These are phyloP conservation scores for Holocentrus rufus DNA, from an alignment of 2,797 vertebrate genomes.

Conservation along the genomic window DNA sequence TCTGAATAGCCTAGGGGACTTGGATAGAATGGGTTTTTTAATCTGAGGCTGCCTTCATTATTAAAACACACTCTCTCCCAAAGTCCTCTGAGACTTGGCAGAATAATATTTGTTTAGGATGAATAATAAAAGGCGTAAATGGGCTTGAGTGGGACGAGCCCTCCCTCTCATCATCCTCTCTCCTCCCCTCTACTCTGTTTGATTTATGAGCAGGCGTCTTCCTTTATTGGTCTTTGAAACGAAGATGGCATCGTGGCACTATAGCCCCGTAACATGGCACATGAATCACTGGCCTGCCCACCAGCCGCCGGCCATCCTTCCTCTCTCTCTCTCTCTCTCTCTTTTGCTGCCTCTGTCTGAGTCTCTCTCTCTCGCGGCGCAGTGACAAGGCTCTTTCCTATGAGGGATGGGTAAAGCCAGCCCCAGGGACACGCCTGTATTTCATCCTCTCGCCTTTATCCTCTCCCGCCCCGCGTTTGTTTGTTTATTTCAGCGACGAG, in stretches of 20 bases:
- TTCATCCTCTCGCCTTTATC: constrained; percentile 49
- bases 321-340: constrained; percentile 28
- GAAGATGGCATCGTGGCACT: constrained; percentile 75
- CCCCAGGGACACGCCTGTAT: constrained; percentile 64
- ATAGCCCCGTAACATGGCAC: constrained; percentile 71
- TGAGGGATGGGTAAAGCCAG: constrained; percentile 67
- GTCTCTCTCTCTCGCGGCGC: constrained; percentile 38
- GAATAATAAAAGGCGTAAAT: constrained; percentile 78
- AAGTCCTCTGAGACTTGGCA: constrained; percentile 74
- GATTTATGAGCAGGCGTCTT: constrained; percentile 74
- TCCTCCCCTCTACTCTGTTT: constrained; percentile 62
- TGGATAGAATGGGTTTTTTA: constrained; percentile 69
- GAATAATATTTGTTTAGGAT: constrained; percentile 82
- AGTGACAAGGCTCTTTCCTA: constrained; percentile 66
- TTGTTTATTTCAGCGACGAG: constrained; percentile 62
- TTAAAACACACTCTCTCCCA: constrained; percentile 71
- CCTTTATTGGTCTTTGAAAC: constrained; percentile 81
- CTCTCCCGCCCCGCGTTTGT: constrained; percentile 32
- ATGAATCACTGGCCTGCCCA: constrained; percentile 74
- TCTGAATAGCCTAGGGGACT: constrained; percentile 64
- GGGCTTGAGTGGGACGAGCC: constrained; percentile 62
- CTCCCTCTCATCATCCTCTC: constrained; percentile 56
- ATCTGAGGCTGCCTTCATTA: constrained; percentile 74
- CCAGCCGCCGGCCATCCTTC: constrained; percentile 3
- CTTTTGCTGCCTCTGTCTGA: constrained; percentile 1